Evolutionary conservation across 2,113 vertebrate genomes (phyloP).

Genomic region (Hippocampus zosterae): DNA sequence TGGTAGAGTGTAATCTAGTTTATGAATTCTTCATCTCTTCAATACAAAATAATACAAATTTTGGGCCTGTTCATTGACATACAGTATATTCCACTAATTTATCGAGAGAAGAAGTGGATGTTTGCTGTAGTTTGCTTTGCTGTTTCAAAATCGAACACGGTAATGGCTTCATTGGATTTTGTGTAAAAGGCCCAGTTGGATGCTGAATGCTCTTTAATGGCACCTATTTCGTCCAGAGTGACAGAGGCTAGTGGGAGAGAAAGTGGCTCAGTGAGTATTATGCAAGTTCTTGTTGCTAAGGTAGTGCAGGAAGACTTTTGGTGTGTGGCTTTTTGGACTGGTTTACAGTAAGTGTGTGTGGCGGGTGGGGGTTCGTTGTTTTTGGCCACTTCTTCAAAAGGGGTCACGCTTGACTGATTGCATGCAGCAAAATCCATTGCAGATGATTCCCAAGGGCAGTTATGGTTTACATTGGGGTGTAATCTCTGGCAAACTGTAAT

Average conservation of each 20-base stretch:
- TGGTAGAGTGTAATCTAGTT: too few species aligned
- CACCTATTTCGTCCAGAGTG: too few species aligned
- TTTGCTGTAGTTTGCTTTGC: too few species aligned
- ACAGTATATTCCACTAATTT: too few species aligned
- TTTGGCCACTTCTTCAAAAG: neutral
- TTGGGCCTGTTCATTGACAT: too few species aligned
- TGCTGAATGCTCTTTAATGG: neutral
- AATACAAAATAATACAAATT: too few species aligned
- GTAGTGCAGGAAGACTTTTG: neutral
- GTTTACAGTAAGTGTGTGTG: neutral
- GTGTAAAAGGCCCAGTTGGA: neutral
- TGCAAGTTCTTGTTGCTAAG: neutral
- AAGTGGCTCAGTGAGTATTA: neutral
- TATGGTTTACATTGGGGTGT: slow-evolving; percentile 17
- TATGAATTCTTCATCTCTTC: too few species aligned
- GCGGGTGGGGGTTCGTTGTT: neutral
- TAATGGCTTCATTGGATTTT: neutral
- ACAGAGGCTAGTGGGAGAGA: neutral
- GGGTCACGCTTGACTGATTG: slow-evolving; percentile 22
- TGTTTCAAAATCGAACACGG: neutral
- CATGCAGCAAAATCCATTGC: slow-evolving; percentile 36
- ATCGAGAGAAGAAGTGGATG: too few species aligned
- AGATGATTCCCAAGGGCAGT: slow-evolving; percentile 41
- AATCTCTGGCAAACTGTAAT: slow-evolving; percentile 36
- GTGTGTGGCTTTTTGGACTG: neutral